Conservation (phyloP, 1,140 invertebrate genomes). For the Drosophila subpulchrella region DNA sequence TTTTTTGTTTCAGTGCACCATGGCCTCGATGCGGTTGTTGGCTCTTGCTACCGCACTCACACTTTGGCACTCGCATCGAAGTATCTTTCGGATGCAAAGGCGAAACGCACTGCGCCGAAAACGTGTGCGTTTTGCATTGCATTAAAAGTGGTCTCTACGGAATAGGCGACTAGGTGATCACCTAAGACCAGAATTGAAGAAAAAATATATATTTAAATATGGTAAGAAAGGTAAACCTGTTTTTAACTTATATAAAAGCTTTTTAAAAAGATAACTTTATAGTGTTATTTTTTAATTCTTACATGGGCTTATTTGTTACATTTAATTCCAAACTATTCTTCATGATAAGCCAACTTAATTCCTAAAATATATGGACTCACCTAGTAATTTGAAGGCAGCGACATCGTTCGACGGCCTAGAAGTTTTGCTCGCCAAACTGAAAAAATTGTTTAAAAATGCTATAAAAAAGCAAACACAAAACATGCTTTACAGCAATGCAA, state of each 20-base stretch:
- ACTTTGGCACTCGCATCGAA: constrained; percentile 11
- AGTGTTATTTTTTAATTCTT: not conserved
- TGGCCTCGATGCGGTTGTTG: constrained; percentile 72
- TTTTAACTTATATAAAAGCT: too few species aligned
- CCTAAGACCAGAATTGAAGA: not conserved
- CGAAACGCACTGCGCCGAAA: constrained; percentile 58
- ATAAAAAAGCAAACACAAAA: constrained; percentile 40
- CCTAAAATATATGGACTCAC: not conserved
- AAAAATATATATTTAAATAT: too few species aligned
- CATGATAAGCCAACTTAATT: too few species aligned
- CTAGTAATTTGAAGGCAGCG: constrained; percentile 7
- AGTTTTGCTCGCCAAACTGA: constrained; percentile 28
- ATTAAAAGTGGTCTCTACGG: constrained; percentile 2
- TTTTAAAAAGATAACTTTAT: too few species aligned
- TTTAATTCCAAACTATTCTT: not conserved
- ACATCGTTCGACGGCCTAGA: constrained; percentile 31
- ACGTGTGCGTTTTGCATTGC: constrained; percentile 47
- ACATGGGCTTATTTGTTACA: not conserved
- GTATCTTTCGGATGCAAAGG: constrained; percentile 59
- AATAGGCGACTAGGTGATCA: constrained; percentile 1
- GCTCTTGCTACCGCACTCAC: constrained; percentile 38
- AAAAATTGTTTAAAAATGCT: constrained; percentile 31
- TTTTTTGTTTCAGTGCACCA: constrained; percentile 13
- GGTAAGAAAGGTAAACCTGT: too few species aligned
- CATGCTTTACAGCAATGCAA: constrained; percentile 38